Percentiles rank a stretch among this genome's conserved stretches.
Evolutionary conservation across 2,797 vertebrate genomes (phyloP).

Genomic region (Adrianichthys oophorus): DNA sequence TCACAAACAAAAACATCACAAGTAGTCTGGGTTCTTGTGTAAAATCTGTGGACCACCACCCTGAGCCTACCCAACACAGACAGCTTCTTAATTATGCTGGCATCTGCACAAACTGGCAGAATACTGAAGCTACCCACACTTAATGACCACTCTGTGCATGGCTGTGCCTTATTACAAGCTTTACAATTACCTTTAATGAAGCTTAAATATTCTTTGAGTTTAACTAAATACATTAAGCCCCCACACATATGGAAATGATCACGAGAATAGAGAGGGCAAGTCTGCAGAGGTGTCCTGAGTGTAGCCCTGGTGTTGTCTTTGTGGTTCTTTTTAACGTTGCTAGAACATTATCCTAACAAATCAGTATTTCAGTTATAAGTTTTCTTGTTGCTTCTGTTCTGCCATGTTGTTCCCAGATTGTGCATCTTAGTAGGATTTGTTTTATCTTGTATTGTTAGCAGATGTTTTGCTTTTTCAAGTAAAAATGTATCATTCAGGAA

Average conservation of each 20-base stretch:
- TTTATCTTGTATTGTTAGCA: too few species aligned
- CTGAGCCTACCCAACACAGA: conserved; percentile 35
- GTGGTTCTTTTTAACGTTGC: too few species aligned
- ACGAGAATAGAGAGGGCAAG: conserved; percentile 34
- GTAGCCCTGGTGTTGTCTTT: background rate
- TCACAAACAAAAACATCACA: conserved; percentile 12
- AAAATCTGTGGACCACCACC: conserved; percentile 40
- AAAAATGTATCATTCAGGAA: too few species aligned
- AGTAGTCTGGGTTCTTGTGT: conserved; percentile 34
- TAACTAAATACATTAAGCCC: conserved; percentile 75
- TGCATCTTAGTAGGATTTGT: too few species aligned
- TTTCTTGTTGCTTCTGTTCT: too few species aligned
- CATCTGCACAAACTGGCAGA: conserved; percentile 53
- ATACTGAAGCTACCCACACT: conserved; percentile 51
- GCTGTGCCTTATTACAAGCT: conserved; percentile 64
- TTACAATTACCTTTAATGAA: conserved; percentile 78
- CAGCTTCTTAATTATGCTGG: conserved; percentile 49
- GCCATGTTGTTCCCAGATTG: too few species aligned
- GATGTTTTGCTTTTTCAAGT: too few species aligned
- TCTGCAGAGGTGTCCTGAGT: background rate
- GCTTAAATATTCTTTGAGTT: conserved; percentile 75
- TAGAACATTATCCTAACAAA: too few species aligned
- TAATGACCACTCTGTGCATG: conserved; percentile 64
- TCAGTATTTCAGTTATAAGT: too few species aligned
- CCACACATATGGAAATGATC: conserved; percentile 76